These are phyloP conservation scores for Sebastes aleutianus DNA, from an alignment of 2,797 vertebrate genomes.

Conservation along the genomic window DNA sequence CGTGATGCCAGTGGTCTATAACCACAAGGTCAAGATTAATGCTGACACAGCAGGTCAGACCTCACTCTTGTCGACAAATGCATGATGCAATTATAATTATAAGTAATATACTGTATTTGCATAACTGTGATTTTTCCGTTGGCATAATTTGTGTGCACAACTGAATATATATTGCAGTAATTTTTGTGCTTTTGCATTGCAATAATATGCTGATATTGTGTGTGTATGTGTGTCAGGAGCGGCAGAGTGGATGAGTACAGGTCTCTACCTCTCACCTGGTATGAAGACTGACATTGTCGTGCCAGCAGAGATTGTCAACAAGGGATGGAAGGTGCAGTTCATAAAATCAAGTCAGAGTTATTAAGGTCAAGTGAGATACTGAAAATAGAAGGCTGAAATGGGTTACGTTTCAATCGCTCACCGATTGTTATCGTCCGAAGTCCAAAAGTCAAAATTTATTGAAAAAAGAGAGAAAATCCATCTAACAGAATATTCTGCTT, in stretches of 20 bases:
- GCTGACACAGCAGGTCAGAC: constrained; percentile 71
- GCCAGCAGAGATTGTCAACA: constrained; percentile 75
- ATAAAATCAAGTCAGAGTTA: background rate
- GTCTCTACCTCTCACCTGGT: constrained; percentile 87
- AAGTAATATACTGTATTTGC: background rate
- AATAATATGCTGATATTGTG: background rate
- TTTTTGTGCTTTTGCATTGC: background rate
- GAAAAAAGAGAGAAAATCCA: no score
- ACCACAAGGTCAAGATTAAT: constrained; percentile 55
- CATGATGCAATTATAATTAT: background rate
- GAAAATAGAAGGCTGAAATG: no score
- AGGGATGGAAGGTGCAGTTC: constrained; percentile 66
- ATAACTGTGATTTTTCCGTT: background rate
- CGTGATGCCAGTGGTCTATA: constrained; percentile 58
- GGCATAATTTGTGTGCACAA: background rate
- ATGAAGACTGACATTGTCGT: constrained; percentile 82
- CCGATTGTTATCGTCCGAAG: no score
- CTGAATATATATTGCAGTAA: background rate
- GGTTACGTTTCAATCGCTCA: no score
- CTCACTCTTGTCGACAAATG: background rate
- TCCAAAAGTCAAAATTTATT: no score
- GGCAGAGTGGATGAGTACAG: constrained; percentile 89
- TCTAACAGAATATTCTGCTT: no score
- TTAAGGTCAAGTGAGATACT: background rate
- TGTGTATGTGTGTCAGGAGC: constrained; percentile 43